phyloP scores from a whole-genome alignment of 2,797 vertebrate species.

The Gephyroberyx darwinii region DNA sequence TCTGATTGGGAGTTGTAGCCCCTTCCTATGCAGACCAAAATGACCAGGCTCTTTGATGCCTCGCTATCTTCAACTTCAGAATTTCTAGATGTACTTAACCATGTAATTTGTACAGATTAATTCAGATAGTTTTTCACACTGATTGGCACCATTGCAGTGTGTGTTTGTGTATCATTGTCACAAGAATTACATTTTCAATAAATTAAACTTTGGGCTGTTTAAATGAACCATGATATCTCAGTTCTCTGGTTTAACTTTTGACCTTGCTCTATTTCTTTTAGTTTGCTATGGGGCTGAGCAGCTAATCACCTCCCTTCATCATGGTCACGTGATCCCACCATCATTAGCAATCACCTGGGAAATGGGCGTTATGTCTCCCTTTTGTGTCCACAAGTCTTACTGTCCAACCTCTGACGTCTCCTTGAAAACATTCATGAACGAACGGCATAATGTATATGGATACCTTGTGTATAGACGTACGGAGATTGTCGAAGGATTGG shows the following conservation, averaged over 20 bases:
- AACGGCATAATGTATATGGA: background rate
- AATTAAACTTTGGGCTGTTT: too few species aligned
- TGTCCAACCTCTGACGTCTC: background rate
- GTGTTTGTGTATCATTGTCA: too few species aligned
- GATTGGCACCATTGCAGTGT: too few species aligned
- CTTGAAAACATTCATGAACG: background rate
- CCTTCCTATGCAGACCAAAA: too few species aligned
- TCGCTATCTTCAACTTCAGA: too few species aligned
- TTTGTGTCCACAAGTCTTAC: slow-evolving; percentile 12
- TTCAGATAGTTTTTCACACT: too few species aligned
- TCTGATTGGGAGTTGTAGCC: too few species aligned
- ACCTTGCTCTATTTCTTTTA: slow-evolving; percentile 39
- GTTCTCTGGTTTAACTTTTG: slow-evolving; percentile 12
- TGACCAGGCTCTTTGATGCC: too few species aligned
- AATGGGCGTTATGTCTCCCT: slow-evolving; percentile 55
- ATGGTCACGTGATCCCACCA: slow-evolving; percentile 32
- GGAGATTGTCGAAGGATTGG: background rate
- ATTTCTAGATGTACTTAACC: too few species aligned
- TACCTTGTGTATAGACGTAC: background rate
- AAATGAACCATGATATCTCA: background rate
- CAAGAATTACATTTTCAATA: too few species aligned
- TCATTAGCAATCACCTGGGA: slow-evolving; percentile 22
- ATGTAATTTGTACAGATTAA: too few species aligned
- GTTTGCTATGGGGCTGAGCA: slow-evolving; percentile 84
- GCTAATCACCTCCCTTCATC: slow-evolving; percentile 1